Base-by-base conservation (phyloP, 2,113 vertebrate genomes). In the Tetrao urogallus region DNA sequence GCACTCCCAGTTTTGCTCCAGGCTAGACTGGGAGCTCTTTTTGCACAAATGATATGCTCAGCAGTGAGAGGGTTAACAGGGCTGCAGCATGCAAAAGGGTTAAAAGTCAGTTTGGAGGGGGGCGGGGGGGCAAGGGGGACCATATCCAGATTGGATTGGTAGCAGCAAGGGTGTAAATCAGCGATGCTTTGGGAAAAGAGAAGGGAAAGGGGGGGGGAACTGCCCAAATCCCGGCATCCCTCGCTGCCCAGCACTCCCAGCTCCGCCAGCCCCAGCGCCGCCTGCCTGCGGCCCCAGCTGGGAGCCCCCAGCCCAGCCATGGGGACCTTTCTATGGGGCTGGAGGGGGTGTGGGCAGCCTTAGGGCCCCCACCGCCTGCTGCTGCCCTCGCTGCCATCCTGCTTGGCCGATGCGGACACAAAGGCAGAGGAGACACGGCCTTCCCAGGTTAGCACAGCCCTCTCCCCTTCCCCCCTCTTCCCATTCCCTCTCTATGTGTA, bases 211-310 rank as follows among this genome's bases (percentile, higher is more conserved):
- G 20, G 60, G 73, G 22, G 86, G 74, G 45, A 65, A 69, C 48
- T 89, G 90, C 86, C 75, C 63, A 30, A 75, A 80, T 92, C 91
- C 91, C 91, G 32, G 80, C 91, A 92, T 92, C 86, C 91, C 80
- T 80, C 63, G 63, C 10, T 85, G 56, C 86, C 86, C 74, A 74
- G 61, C 15, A 69, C 63, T 78, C 78, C 72, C 73, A 32, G 28
- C 77, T 40, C 36, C 16, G 36, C 60, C 15, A 63, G 22, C 36
- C 34, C 60, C 14, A 27, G 24, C 25, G 40, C 86, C 2, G 48
- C 36, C 14, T 40, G 32, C 54, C 40, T 57, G 63, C 2, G 22
- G 47, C 47, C 60, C 54, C 60, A 16, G 6, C 27, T 6, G 52
- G 76, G 34, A 22, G 52, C 11, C 78, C 3, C 43, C 60, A 50